These are phyloP conservation scores for Ceratotherium simum DNA, from an alignment of 2,113 vertebrate species.

Conservation along the genomic window DNA sequence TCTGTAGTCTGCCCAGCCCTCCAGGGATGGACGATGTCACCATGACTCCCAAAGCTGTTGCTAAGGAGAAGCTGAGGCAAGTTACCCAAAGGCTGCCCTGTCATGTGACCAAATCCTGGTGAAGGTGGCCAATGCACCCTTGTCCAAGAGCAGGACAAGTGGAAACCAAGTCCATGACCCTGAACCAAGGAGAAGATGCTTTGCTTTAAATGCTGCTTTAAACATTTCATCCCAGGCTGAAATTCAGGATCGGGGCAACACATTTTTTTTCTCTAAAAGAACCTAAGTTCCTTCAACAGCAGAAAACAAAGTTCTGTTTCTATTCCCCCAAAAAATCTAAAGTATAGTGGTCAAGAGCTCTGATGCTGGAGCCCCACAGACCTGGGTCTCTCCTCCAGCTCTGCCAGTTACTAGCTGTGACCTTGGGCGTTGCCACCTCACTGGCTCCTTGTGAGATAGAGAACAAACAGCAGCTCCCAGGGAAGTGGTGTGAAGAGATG, in stretches of 20 bases:
- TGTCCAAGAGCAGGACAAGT: neutral
- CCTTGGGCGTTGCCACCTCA: neutral
- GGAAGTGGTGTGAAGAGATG: neutral
- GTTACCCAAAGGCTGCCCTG: neutral
- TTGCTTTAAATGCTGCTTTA: neutral
- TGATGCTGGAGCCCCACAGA: neutral
- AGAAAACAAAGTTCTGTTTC: constrained; percentile 39
- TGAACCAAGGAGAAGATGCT: neutral
- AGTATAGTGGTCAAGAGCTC: neutral
- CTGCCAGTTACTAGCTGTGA: neutral
- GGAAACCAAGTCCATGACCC: neutral
- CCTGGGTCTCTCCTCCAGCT: neutral
- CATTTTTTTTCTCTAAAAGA: neutral
- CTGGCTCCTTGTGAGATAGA: neutral
- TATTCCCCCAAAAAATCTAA: neutral
- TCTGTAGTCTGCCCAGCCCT: neutral
- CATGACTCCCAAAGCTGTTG: constrained; percentile 37
- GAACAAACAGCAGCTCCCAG: neutral
- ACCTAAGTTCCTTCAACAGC: neutral
- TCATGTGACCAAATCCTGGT: neutral
- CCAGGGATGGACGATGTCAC: neutral
- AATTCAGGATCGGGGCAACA: neutral
- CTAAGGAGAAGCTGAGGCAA: constrained; percentile 39
- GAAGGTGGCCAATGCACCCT: neutral
- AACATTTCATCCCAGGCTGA: neutral